These are phyloP conservation scores for Drosophila quinaria DNA, from an alignment of 2,888 invertebrate genomes.

Conservation along the genomic window DNA sequence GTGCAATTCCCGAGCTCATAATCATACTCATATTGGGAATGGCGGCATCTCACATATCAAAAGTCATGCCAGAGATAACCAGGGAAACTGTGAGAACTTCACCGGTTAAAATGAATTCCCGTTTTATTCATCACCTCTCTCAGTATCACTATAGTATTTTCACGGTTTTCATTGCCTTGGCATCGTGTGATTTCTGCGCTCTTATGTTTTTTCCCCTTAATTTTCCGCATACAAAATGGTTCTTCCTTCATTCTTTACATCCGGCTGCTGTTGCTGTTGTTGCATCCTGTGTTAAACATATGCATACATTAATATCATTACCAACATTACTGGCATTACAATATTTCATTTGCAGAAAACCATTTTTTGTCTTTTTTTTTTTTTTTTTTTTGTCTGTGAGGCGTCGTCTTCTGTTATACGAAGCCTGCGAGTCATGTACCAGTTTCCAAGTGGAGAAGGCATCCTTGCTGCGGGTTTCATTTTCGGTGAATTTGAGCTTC, in stretches of 20 bases:
- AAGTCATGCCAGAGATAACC: constrained; percentile 1
- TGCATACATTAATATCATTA: constrained; percentile 78
- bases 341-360: constrained; percentile 73
- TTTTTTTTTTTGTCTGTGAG: background rate
- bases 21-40: constrained; percentile 11
- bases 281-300: constrained; percentile 67
- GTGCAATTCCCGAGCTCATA: constrained; percentile 6
- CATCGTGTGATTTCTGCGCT: constrained; percentile 3
- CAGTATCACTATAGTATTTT: constrained; percentile 4
- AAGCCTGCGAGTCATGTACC: constrained; percentile 36
- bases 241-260: constrained; percentile 5
- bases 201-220: constrained; percentile 33
- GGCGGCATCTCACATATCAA: constrained; percentile 26
- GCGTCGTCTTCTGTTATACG: constrained; percentile 51
- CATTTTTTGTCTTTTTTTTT: constrained; percentile 33
- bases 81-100: constrained; percentile 3
- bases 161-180: constrained; percentile 1
- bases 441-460: constrained; percentile 8
- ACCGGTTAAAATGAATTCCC: constrained; percentile 11
- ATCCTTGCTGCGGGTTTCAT: constrained; percentile 38
- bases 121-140: constrained; percentile 6
- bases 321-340: constrained; percentile 66
- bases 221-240: constrained; percentile 47
- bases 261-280: constrained; percentile 3
- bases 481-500: constrained; percentile 61